Evolutionary conservation across 2,113 vertebrate genomes (phyloP).

Genomic region (Hyla sarda): DNA sequence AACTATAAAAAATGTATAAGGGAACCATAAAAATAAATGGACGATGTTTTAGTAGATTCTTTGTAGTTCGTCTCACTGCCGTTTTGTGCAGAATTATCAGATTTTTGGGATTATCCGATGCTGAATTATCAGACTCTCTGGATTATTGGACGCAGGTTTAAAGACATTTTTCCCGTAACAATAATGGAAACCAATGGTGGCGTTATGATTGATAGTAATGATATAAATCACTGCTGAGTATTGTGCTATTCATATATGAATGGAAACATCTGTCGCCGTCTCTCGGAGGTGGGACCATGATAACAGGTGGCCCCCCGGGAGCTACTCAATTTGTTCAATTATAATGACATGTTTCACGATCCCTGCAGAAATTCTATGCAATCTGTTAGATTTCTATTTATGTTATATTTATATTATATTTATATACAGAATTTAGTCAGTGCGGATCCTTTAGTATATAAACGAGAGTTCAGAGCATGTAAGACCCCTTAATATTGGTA

Average conservation of each 20-base stretch:
- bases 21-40: no score
- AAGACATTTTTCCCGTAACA: neutral
- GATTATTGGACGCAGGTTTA: neutral
- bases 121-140: neutral
- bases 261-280: conserved; percentile 2
- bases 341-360: conserved; percentile 18
- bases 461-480: neutral
- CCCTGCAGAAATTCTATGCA: conserved; percentile 17
- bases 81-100: no score
- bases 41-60: no score
- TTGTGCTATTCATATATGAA: neutral
- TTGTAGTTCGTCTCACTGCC: no score
- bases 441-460: neutral
- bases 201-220: no score
- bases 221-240: no score
- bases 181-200: neutral
- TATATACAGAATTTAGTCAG: neutral
- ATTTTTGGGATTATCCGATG: neutral
- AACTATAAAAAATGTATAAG: no score
- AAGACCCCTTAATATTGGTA: no score
- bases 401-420: neutral
- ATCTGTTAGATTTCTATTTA: conserved; percentile 11
- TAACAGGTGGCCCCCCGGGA: conserved; percentile 20
- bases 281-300: conserved; percentile 29
- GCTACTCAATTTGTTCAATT: conserved; percentile 18